phyloP scores from a whole-genome alignment of 1,140 invertebrate species.

The Matsumurasca onukii region DNA sequence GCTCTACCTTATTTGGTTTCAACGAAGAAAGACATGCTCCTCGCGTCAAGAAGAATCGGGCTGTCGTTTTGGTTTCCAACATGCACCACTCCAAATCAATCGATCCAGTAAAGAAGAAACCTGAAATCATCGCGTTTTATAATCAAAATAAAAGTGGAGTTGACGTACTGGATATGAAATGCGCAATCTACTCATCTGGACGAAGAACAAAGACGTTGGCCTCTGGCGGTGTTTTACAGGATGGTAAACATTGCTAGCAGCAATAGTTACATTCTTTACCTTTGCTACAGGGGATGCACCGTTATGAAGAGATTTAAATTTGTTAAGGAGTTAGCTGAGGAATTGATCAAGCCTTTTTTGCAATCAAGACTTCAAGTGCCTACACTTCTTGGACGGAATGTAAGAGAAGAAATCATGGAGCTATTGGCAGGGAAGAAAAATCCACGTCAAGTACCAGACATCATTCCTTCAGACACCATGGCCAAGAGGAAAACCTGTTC shows the following conservation, averaged over 20 bases:
- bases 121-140: constrained; percentile 34
- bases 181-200: constrained; percentile 39
- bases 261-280: constrained; percentile 32
- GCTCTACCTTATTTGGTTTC: constrained; percentile 37
- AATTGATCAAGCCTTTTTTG: constrained; percentile 35
- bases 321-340: constrained; percentile 36
- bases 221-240: constrained; percentile 51
- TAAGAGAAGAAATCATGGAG: constrained; percentile 10
- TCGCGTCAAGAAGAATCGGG: constrained; percentile 43
- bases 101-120: constrained; percentile 39
- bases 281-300: background rate
- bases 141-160: constrained; percentile 20
- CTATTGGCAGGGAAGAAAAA: background rate
- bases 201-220: constrained; percentile 54
- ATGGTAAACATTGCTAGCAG: constrained; percentile 38
- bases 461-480: background rate
- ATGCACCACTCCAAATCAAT: constrained; percentile 39
- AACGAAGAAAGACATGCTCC: constrained; percentile 41
- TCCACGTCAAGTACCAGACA: background rate
- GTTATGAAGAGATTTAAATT: constrained; percentile 34
- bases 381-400: constrained; percentile 14
- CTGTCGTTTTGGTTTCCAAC: constrained; percentile 40
- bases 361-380: constrained; percentile 37
- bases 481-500: background rate
- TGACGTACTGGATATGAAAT: constrained; percentile 46